Conservation (phyloP, 1,140 invertebrate genomes). For the Leguminivora glycinivorella region DNA sequence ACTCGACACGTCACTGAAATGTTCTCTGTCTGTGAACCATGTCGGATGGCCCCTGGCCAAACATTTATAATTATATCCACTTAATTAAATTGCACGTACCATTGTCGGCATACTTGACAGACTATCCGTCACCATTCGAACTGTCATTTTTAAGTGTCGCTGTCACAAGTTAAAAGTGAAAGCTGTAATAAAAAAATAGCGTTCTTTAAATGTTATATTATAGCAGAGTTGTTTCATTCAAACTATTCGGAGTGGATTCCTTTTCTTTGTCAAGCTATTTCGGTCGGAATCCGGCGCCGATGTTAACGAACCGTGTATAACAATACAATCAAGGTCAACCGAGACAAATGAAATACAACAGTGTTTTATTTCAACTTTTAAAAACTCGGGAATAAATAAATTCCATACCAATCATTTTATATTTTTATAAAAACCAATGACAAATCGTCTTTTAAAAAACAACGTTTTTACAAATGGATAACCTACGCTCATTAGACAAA, state of each 20-base stretch:
- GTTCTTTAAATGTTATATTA: neutral
- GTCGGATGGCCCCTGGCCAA: neutral
- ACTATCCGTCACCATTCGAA: too few relatives aligned
- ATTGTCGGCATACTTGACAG: too few relatives aligned
- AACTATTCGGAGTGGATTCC: neutral
- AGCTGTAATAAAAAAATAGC: neutral
- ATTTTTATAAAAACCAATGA: neutral
- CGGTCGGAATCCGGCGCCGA: neutral
- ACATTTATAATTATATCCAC: neutral
- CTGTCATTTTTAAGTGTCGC: too few relatives aligned
- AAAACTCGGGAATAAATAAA: too few relatives aligned
- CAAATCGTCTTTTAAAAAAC: neutral
- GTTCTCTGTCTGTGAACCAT: neutral
- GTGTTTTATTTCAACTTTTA: neutral
- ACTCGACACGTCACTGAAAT: neutral
- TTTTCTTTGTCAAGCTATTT: neutral
- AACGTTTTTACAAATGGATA: too few relatives aligned
- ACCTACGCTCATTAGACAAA: too few relatives aligned
- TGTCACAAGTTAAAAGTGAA: too few relatives aligned
- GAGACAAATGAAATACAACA: neutral
- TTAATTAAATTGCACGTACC: slow-evolving; percentile 1
- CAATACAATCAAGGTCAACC: neutral
- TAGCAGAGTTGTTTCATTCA: neutral
- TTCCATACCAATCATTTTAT: neutral
- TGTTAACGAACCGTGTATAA: neutral